Evolutionary conservation across 2,113 vertebrate genomes (phyloP).

Genomic region (Strix aluco): DNA sequence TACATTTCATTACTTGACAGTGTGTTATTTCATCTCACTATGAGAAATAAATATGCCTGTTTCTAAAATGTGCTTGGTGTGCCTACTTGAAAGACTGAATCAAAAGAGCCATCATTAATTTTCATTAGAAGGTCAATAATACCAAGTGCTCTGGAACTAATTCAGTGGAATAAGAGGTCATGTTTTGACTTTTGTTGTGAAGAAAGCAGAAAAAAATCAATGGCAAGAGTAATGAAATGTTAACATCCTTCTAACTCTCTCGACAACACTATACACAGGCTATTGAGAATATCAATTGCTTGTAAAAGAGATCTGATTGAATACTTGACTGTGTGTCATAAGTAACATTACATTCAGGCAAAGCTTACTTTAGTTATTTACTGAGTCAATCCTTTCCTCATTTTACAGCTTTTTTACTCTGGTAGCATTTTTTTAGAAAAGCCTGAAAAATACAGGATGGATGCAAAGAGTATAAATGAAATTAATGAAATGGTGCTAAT

Average conservation of each 20-base stretch:
- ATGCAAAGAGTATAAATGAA: not conserved
- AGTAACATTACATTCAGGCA: slow-evolving; percentile 1
- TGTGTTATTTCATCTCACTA: not conserved
- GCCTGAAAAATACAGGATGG: not conserved
- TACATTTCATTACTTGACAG: not conserved
- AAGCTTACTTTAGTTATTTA: slow-evolving; percentile 8
- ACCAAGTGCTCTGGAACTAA: slow-evolving; percentile 61
- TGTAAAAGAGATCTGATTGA: slow-evolving; percentile 45
- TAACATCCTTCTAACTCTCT: slow-evolving; percentile 58
- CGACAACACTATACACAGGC: slow-evolving; percentile 26
- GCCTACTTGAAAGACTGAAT: slow-evolving; percentile 20
- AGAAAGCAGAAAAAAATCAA: slow-evolving; percentile 67
- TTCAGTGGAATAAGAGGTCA: slow-evolving; percentile 57
- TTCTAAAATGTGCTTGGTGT: not conserved
- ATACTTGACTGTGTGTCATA: slow-evolving; percentile 9
- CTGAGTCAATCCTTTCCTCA: not conserved
- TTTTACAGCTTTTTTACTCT: not conserved
- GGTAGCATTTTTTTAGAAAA: not conserved
- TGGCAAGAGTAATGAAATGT: slow-evolving; percentile 60
- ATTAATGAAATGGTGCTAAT: not conserved
- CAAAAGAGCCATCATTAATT: slow-evolving; percentile 59
- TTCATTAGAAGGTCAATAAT: slow-evolving; percentile 66
- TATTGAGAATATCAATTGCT: slow-evolving; percentile 34
- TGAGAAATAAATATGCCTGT: not conserved
- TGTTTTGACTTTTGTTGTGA: slow-evolving; percentile 59